Evolutionary conservation across 2,113 vertebrate genomes (phyloP).

Genomic region (Phasianus colchicus): DNA sequence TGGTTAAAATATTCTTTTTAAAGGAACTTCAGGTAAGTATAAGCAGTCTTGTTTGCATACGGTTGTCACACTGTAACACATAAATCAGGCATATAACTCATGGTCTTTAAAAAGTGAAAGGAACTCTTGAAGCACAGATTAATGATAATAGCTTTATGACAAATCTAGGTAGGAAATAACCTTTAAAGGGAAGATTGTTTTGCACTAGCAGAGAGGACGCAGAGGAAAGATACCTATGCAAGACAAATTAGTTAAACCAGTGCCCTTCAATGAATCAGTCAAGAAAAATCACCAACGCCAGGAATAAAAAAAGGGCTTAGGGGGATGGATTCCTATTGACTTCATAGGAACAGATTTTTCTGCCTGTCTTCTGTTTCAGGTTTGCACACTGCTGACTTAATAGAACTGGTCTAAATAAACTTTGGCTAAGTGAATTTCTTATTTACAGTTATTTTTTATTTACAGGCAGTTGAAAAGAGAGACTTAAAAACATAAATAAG

Average conservation of each 20-base stretch:
- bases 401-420: conserved; percentile 77
- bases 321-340: conserved; percentile 78
- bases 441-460: conserved; percentile 7
- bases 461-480: conserved; percentile 59
- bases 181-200: conserved; percentile 12
- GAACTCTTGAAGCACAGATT: conserved; percentile 11
- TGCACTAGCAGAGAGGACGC: neutral
- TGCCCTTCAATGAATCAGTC: conserved; percentile 65
- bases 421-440: conserved; percentile 63
- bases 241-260: conserved; percentile 73
- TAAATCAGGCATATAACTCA: conserved; percentile 27
- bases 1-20: conserved; percentile 7
- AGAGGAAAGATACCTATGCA: conserved; percentile 68
- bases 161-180: conserved; percentile 33
- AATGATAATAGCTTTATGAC: conserved; percentile 24
- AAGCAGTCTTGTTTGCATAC: conserved; percentile 31
- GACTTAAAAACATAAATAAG: conserved; percentile 36
- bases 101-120: conserved; percentile 30
- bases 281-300: conserved; percentile 73
- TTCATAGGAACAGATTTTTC: conserved; percentile 73
- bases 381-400: conserved; percentile 69
- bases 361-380: conserved; percentile 64
- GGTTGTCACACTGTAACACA: neutral
- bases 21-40: conserved; percentile 22
- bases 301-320: conserved; percentile 70